phyloP scores from a whole-genome alignment of 2,797 vertebrate species.

The Chiroxiphia lanceolata region DNA sequence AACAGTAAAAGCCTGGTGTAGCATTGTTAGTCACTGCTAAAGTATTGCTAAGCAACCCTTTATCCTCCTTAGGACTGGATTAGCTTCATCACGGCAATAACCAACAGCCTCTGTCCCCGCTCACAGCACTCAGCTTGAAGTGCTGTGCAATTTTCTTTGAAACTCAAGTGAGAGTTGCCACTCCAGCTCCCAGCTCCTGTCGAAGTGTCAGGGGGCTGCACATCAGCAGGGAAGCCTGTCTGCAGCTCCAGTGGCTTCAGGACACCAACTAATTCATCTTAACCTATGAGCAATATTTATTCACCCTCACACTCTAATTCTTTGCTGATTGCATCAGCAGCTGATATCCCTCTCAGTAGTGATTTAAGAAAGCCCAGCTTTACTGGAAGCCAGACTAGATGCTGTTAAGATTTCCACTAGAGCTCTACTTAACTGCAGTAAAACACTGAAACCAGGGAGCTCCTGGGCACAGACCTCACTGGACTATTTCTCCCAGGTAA shows the following conservation, averaged over 20 bases:
- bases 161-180: slow-evolving; percentile 7
- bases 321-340: not conserved
- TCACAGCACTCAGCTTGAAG: not conserved
- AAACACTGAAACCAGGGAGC: not conserved
- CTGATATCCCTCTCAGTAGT: not conserved
- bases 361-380: not conserved
- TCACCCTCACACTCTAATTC: not conserved
- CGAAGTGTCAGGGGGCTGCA: not conserved
- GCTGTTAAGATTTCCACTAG: not conserved
- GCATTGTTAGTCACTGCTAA: slow-evolving; percentile 54
- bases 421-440: not conserved
- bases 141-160: not conserved
- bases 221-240: not conserved
- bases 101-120: not conserved
- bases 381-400: not conserved
- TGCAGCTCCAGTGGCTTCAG: not conserved
- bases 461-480: not conserved
- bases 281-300: not conserved
- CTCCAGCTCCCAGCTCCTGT: not conserved
- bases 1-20: slow-evolving; percentile 31
- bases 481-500: not conserved
- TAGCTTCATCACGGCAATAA: not conserved
- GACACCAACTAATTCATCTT: not conserved
- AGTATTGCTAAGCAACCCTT: slow-evolving; percentile 69
- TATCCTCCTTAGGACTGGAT: slow-evolving; percentile 51